Conservation (phyloP, 2,797 vertebrate species). For the Pagetopsis macropterus region DNA sequence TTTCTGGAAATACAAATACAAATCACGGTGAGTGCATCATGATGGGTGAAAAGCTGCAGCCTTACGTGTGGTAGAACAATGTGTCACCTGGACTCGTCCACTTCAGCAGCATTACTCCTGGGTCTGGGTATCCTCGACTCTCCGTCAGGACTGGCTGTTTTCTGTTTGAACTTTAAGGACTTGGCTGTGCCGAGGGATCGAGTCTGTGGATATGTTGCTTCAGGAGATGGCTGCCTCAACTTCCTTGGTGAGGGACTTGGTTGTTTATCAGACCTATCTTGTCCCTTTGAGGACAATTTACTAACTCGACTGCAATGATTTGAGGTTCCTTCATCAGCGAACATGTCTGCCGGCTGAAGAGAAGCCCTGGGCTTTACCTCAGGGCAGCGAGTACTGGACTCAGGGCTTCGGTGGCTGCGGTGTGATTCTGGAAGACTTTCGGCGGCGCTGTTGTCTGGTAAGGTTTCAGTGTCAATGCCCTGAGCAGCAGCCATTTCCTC, state of each 20-base stretch:
- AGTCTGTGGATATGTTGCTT: slow-evolving; percentile 14
- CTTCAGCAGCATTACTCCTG: slow-evolving; percentile 31
- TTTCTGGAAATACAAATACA: slow-evolving; percentile 66
- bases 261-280: slow-evolving; percentile 8
- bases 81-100: slow-evolving; percentile 64
- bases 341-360: slow-evolving; percentile 7
- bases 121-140: slow-evolving; percentile 17
- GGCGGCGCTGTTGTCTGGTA: slow-evolving; percentile 62
- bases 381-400: slow-evolving; percentile 23
- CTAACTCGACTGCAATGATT: neutral
- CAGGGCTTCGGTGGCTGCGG: slow-evolving; percentile 31
- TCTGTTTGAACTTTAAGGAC: slow-evolving; percentile 26
- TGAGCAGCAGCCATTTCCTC: slow-evolving; percentile 44
- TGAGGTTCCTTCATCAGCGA: slow-evolving; percentile 3
- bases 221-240: slow-evolving; percentile 13
- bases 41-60: neutral
- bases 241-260: slow-evolving; percentile 37
- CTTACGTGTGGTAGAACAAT: neutral
- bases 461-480: slow-evolving; percentile 61
- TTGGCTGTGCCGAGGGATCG: neutral
- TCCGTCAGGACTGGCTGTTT: slow-evolving; percentile 1
- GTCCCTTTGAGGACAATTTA: slow-evolving; percentile 1
- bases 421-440: slow-evolving; percentile 62
- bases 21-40: neutral
- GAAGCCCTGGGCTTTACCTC: slow-evolving; percentile 21